Base-by-base conservation (phyloP, 2,797 vertebrate species). In the Sebastes flavidus region DNA sequence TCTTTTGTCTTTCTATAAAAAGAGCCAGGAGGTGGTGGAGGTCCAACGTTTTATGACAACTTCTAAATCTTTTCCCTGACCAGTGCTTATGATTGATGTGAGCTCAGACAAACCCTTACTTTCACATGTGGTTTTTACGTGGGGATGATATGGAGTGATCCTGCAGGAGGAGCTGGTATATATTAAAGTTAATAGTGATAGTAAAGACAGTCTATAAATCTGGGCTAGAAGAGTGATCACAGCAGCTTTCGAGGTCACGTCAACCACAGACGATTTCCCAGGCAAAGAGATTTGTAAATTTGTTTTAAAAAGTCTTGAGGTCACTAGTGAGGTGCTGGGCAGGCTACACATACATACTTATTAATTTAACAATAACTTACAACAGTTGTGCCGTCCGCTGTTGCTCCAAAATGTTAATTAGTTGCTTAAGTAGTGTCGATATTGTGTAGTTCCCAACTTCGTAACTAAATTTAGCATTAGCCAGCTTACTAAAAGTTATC, bases 51-150 rank as follows among this genome's bases (percentile, higher is more conserved):
- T 87, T 78, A 84, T 36, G 46, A 67, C 20, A 25, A 27, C 68
- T 63, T 89, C 63, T 61, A 86, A 76, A 80, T 69, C 79, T 60
- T 30, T 34, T 46, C 25, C 75, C 75, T 80, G 86, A 79, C 86
- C 71, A 55, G 38, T 24, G 25, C 46, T 27, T 49, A 20, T 87
- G 88, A 93, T 68, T 82, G 65, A 91, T 82, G 81, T 4, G 32
- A 55, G 74, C 67, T 49, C 38, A 38, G 67, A 72, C 60, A 58
- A 29, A 62, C 52, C 22, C 3, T 76, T 71, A 56, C 63, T 72
- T 70, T 73, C 82, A 90, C 90, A 93, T 88, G 85, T 91, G 92
- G 18, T 84, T 83, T 87, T 87, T 77, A 88, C 89, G 24, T 42
- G 52, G n/a, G 52, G 68, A 75, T 61, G 79, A 87, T 75, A 32